Evolutionary conservation across 2,888 invertebrate genomes (phyloP), one percentile per base, ranked within the genome.

Genomic region (Andrena bicolor): DNA sequence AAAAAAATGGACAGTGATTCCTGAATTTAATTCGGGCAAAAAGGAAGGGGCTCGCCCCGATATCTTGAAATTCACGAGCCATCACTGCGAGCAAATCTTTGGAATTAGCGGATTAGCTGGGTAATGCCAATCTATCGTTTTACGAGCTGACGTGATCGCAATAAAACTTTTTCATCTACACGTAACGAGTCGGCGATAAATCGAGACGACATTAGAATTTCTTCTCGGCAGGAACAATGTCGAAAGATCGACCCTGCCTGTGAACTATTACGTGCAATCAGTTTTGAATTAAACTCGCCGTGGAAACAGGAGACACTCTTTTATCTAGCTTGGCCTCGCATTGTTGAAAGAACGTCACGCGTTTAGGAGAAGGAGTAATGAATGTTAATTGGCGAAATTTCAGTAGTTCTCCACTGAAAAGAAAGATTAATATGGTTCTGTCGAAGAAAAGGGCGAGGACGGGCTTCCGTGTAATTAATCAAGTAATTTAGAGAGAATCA

Each of bases 81-180:
- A 65, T 70, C 78, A 74, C 58, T 68, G 64, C 75, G 83, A 81
- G 83, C 74, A 80, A 84, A 82, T 84, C 83, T 82, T 80, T 70
- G 76, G 84, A 82, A 84, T 82, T 84, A 83, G 71, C 82, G 83
- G 78, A 83, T 83, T 83, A 83, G 78, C 41, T 58, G 71, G 68
- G 78, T 76, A 83, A 82, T 72, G 78, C 74, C 83, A 49, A 83
- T 82, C 83, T 81, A 81, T 77, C 83, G 83, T 81, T 81, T 83
- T 83, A 77, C 77, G 76, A 81, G 81, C 81, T 83, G 81, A 83
- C 83, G 83, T 81, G 83, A 83, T 83, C 77, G 76, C 82, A 77
- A 81, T 83, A 73, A 77, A 83, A 70, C 83, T 81, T 77, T 81
- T 81, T 73, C 81, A 73, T 73, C 77, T 63, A 74, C 76, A 66